These are phyloP conservation scores for Darevskia mixta DNA, from an alignment of 2,797 vertebrate species.

Conservation along the genomic window DNA sequence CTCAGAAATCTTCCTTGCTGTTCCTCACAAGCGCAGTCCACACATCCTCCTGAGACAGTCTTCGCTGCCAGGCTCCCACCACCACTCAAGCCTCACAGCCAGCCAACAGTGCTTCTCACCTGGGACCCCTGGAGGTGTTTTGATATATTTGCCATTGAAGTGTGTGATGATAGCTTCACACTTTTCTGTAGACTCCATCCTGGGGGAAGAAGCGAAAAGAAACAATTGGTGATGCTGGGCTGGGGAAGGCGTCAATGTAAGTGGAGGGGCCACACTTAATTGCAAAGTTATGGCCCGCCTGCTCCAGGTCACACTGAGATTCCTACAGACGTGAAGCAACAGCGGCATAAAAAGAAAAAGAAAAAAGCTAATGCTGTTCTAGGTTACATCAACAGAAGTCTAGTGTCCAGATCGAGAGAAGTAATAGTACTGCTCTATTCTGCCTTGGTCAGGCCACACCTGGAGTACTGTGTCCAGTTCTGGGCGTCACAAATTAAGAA, in stretches of 20 bases:
- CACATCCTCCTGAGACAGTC: background rate
- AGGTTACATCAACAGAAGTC: no score
- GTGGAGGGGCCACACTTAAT: background rate
- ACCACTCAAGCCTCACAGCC: background rate
- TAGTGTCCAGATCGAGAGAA: no score
- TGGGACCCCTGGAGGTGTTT: slow-evolving; percentile 91
- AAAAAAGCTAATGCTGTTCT: no score
- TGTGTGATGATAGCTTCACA: slow-evolving; percentile 96
- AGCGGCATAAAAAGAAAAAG: no score
- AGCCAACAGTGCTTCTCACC: slow-evolving; percentile 75
- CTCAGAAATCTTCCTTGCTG: background rate
- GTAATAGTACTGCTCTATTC: no score
- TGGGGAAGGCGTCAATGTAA: rapidly evolving
- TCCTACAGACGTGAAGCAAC: background rate
- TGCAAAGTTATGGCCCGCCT: background rate
- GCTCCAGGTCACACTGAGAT: background rate
- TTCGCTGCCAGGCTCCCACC: no score
- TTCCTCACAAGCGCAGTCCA: no score
- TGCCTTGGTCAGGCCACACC: no score
- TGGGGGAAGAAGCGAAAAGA: slow-evolving; percentile 62
- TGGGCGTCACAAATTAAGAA: no score
- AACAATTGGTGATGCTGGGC: background rate
- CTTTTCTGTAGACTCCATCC: slow-evolving; percentile 98
- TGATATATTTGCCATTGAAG: slow-evolving; percentile 97
- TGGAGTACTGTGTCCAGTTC: no score